phyloP scores from a whole-genome alignment of 2,888 invertebrate species.

The Physocephala rufipes region DNA sequence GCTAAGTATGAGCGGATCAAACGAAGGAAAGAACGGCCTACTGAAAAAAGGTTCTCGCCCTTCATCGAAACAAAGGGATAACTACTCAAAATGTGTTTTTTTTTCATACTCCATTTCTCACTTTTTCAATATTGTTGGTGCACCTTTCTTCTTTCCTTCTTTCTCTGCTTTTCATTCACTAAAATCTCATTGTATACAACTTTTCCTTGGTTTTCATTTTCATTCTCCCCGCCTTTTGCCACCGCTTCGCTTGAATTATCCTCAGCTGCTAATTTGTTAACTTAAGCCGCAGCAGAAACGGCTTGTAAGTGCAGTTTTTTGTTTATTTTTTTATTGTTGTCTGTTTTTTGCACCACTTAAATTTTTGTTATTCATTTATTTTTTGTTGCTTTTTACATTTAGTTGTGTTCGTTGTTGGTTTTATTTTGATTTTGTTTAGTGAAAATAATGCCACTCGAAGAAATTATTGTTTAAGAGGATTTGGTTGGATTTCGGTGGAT shows the following conservation, averaged over 20 bases:
- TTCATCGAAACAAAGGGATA: too few species aligned
- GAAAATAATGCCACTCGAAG: not conserved
- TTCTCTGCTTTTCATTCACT: not conserved
- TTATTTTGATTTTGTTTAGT: not conserved
- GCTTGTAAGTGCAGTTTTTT: not conserved
- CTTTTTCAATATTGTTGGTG: not conserved
- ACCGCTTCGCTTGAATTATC: not conserved
- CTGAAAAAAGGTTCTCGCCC: too few species aligned
- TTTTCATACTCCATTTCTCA: not conserved
- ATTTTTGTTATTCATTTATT: not conserved
- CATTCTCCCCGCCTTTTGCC: not conserved
- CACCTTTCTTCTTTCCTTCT: not conserved
- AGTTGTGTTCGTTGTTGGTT: not conserved
- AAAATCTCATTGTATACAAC: not conserved
- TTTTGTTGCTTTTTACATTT: not conserved
- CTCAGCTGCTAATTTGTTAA: too few species aligned
- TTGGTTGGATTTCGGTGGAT: constrained; percentile 8
- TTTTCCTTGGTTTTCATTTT: not conserved
- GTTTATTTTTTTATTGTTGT: constrained; percentile 30
- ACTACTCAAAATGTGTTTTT: not conserved
- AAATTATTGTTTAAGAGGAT: constrained; percentile 8
- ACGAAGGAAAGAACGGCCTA: not conserved
- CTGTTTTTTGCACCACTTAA: constrained; percentile 31
- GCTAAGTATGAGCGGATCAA: too few species aligned
- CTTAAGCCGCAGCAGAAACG: too few species aligned